Base-by-base conservation (phyloP, 2,888 invertebrate species). In the Trypoxylon attenuatum region DNA sequence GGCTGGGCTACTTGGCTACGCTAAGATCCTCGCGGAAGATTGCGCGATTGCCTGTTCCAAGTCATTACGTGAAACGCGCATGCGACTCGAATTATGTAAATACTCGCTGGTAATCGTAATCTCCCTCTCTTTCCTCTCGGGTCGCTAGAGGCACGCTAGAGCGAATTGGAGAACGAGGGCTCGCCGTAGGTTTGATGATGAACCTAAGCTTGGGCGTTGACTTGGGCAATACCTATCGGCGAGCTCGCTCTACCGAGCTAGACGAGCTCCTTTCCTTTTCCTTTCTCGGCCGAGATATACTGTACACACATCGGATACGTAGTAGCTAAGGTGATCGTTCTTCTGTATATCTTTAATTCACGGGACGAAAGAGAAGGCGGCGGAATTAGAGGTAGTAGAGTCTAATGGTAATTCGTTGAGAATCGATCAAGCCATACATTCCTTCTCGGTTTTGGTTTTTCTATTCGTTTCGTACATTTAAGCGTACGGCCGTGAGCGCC, bases 21-120 rank as follows among this genome's bases (percentile, higher is more conserved):
- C 13, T 61, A 64, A 72, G 71, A 77, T 76, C 72, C 71, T 73
- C 71, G 66, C 64, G 69, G 74, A 64, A 76, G 71, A 75, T 74
- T 68, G 39, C 60, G 53, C 63, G 71, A 70, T 66, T 68, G 68
- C 67, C 71, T 70, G 69, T 57, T 70, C 59, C 42, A 55, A 63
- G 63, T 75, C 73, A 59, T 63, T 71, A 70, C 61, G 47, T 60
- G 65, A 47, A 25, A 68, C 49, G 58, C 65, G 68, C 68, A 63
- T 66, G 68, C 64, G 69, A 64, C 63, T 57, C 56, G 71, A 70
- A 73, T 77, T 73, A 71, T 75, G 75, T 70, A 69, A 73, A 66
- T 74, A 76, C 60, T 68, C 68, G 50, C 69, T 65, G 59, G 62
- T 73, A 69, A 70, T 69, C 70, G 66, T 62, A 50, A 65, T 56